These are phyloP conservation scores for Scotopteryx bipunctaria DNA, from an alignment of 2,888 invertebrate species.

Conservation along the genomic window DNA sequence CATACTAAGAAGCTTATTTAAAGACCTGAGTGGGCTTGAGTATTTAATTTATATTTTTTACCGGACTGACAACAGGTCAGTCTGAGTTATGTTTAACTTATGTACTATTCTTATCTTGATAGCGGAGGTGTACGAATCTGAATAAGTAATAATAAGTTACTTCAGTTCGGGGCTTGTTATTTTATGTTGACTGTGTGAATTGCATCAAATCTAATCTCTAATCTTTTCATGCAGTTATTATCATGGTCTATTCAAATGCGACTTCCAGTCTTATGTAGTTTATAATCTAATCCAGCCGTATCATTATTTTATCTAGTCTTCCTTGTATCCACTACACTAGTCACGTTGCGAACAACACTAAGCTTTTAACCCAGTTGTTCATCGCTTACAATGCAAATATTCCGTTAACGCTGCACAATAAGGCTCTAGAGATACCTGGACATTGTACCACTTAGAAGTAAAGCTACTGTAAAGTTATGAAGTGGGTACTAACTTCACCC, in stretches of 20 bases:
- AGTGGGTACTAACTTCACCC: background rate
- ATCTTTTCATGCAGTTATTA: no score
- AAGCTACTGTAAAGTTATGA: conserved; percentile 8
- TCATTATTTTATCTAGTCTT: conserved; percentile 38
- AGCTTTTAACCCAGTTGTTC: conserved; percentile 71
- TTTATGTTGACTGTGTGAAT: no score
- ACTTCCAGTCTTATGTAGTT: conserved; percentile 5
- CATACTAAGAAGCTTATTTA: conserved; percentile 27
- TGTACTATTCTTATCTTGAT: no score
- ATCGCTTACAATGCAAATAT: conserved; percentile 58
- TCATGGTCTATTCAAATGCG: conserved; percentile 1
- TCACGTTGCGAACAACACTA: conserved; percentile 53
- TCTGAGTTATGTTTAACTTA: no score
- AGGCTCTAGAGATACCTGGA: conserved; percentile 45
- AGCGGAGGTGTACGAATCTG: no score
- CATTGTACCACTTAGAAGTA: conserved; percentile 41
- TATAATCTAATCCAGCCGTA: conserved; percentile 19
- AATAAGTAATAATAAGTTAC: no score
- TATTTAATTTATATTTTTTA: background rate
- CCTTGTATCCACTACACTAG: conserved; percentile 32
- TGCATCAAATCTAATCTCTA: no score
- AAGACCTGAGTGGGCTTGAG: conserved; percentile 3
- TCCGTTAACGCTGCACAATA: conserved; percentile 54
- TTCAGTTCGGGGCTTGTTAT: no score
- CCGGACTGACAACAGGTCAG: background rate